Base-by-base conservation (phyloP, 64 coral and sea anemone genomes). In the Platygyra sinensis region DNA sequence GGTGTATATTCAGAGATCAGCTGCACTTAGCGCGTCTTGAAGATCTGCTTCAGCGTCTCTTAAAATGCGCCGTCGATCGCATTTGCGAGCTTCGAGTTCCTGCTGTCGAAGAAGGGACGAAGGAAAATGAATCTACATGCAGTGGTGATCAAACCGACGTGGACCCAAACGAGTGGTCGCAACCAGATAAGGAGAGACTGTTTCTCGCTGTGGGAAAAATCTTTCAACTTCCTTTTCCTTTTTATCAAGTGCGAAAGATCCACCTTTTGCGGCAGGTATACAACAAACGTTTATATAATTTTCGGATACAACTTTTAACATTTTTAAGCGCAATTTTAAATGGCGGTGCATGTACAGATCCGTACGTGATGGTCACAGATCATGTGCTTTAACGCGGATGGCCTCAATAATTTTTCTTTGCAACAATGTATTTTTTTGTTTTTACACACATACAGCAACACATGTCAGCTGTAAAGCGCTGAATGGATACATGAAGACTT, bases 1-100 rank as follows among this genome's bases (percentile, higher is more conserved):
- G 91, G 49, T 99, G 97, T 55, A 92, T 99, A 52, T 99, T 99
- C 67, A 87, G 91, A 76, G 97, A 99, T 75, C 94, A 96, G 54
- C 88, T 90, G 15, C 89, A 99, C 74, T 82, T 99, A 73, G 80
- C 87, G 62, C 88, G 94, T 17, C 65, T 99, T 7, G 94, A 95
- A 86, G 97, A 99, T 60, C 88, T 90, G 51, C 36, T 99, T 15
- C 94, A 96, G 49, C 77, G 87, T 62, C n/a, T 99, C 10, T 83
- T 99, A 62, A 60, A 83, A 46, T 87, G 82, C 30, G 97, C 88
- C 59, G 79, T 99, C 15, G 91, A 90, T 52, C 87, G 75, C 64
- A 96, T 96, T 30, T 49, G 79, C 67, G 30, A 82, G 72, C 86
- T 85, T 71, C 81, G 81, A 71, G 81, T 85, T n/a, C 81, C 81